Percentiles rank a stretch among this genome's conserved stretches.
Evolutionary conservation across 2,888 invertebrate species (phyloP).

Genomic region (Sphaerophoria rueppellii): DNA sequence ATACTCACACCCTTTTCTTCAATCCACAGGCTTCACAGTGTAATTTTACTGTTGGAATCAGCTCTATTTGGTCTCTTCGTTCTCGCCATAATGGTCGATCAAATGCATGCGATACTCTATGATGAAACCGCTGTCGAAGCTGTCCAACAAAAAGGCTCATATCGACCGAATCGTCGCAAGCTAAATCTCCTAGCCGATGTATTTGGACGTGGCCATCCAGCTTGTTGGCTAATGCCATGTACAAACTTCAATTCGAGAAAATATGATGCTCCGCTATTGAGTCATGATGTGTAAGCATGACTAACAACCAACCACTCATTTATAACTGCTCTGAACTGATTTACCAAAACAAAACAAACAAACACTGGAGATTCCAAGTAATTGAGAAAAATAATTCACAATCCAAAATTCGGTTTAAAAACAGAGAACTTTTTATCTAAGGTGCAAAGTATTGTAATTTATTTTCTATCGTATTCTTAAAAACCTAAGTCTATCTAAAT

Average conservation of each 20-base stretch:
- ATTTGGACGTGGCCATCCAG: constrained; percentile 89
- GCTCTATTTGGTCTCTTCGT: constrained; percentile 94
- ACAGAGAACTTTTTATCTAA: constrained; percentile 56
- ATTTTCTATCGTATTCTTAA: constrained; percentile 56
- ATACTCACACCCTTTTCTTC: neutral
- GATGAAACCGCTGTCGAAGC: constrained; percentile 94
- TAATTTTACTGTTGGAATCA: constrained; percentile 91
- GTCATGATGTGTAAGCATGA: constrained; percentile 80
- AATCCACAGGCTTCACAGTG: constrained; percentile 88
- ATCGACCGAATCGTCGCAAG: constrained; percentile 85
- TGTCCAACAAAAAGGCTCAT: constrained; percentile 87
- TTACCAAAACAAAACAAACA: constrained; percentile 49
- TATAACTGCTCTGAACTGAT: constrained; percentile 67
- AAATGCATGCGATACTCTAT: constrained; percentile 91
- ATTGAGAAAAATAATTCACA: constrained; percentile 17
- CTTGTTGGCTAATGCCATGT: constrained; percentile 89
- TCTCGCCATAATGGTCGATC: constrained; percentile 92
- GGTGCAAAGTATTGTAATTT: constrained; percentile 67
- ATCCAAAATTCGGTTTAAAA: constrained; percentile 29
- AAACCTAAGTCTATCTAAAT: neutral
- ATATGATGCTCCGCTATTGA: constrained; percentile 81
- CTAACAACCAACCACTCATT: constrained; percentile 10
- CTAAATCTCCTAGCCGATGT: constrained; percentile 89
- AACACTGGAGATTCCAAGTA: constrained; percentile 49
- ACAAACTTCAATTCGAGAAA: constrained; percentile 82